Base-by-base conservation (phyloP, 2,113 vertebrate species). In the Blennius ocellaris region DNA sequence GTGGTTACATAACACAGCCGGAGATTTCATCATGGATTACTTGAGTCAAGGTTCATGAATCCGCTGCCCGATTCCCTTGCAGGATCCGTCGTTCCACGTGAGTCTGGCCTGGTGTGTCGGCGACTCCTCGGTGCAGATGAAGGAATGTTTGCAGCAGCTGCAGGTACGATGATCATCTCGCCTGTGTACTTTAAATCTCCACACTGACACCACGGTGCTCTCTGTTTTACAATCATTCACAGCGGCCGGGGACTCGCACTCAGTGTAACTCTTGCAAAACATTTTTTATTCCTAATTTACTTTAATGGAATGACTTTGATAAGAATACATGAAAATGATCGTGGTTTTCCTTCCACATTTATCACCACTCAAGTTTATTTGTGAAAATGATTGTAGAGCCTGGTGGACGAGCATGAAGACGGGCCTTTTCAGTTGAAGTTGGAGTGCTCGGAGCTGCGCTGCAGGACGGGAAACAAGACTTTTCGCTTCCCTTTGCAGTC, bases 21-120 rank as follows among this genome's bases (percentile, higher is more conserved):
- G 21, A 30, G 21, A 30, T 30, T 30, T 30, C 4, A 30, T 30
- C 21, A 30, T 30, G 21, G 21, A 30, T 30, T 30, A 30, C 21
- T 30, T 30, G 21, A 15, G 38, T 36, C 12, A 14, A 30, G 48
- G 61, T 6, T 38, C 11, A 14, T 11, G 21, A 30, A 30, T 30
- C 21, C 2, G 21, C 21, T 12, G 5, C 0, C 53, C 3, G 50
- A 6, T 62, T 49, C 14, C 50, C 1, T 30, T 30, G 21, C 44
- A 99, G 98, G 90, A 97, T 60, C 97, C 98, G 0, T 99, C 97
- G 0, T 99, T 99, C 90, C 97, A 99, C 0, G 76, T 99, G 77
- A 99, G 97, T 89, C 89, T 99, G 88, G 96, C 96, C 73, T 99
- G 97, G 98, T 97, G 96, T 10, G 93, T 96, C 0, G 98, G 97